phyloP scores from a whole-genome alignment of 2,113 vertebrate genomes.

The Pantherophis guttatus region DNA sequence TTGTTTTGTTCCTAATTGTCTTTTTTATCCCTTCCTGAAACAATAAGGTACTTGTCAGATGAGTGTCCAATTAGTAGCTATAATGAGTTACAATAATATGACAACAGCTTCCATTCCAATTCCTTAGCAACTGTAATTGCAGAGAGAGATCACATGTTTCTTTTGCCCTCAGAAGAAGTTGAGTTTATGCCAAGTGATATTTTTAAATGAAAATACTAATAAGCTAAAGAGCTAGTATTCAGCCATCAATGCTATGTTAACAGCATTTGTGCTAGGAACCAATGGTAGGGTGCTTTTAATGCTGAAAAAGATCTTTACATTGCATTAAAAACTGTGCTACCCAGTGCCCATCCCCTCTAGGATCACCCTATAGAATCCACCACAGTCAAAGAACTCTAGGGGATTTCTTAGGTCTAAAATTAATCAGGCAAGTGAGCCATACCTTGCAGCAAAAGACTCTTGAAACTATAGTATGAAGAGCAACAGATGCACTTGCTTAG shows the following conservation, averaged over 20 bases:
- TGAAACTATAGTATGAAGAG: not conserved
- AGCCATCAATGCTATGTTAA: conserved; percentile 57
- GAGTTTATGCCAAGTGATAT: conserved; percentile 58
- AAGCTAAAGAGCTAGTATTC: conserved; percentile 48
- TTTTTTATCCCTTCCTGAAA: conserved; percentile 45
- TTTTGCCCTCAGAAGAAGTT: conserved; percentile 36
- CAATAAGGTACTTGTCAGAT: conserved; percentile 63
- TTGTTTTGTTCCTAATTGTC: conserved; percentile 60
- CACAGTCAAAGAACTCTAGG: not conserved
- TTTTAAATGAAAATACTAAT: conserved; percentile 64
- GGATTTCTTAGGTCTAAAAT: not conserved
- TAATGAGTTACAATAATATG: conserved; percentile 50
- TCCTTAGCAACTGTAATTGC: conserved; percentile 61
- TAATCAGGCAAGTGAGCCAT: not conserved
- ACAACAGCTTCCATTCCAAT: conserved; percentile 45
- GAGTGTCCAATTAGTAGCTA: conserved; percentile 53
- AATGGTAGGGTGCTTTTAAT: conserved; percentile 55
- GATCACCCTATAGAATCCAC: not conserved
- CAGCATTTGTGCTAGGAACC: conserved; percentile 37
- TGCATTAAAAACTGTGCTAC: not conserved
- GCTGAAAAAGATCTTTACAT: conserved; percentile 58
- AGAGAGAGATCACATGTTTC: conserved; percentile 45
- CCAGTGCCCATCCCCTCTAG: not conserved
- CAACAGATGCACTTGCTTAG: not conserved
- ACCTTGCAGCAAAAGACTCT: not conserved